phyloP scores from a whole-genome alignment of 92 coral and sea anemone genomes.

The Umimayanthus chanpuru region DNA sequence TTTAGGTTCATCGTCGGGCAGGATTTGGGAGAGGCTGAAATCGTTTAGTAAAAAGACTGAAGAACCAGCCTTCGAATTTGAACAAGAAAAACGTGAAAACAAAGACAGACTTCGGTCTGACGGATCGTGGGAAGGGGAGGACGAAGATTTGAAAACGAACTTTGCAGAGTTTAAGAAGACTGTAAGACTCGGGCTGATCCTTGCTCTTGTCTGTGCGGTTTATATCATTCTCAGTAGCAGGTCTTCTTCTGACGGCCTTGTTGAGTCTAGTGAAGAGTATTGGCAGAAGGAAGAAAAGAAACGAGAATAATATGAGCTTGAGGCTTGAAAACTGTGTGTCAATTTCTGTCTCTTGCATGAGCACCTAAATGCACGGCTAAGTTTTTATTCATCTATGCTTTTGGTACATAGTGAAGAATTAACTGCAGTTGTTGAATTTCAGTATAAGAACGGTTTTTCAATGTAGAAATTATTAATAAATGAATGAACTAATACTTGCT shows the following conservation, averaged over 20 bases:
- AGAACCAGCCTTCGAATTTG: conserved; percentile 40
- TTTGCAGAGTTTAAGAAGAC: conserved; percentile 72
- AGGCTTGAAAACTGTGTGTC: neutral
- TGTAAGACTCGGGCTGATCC: conserved; percentile 51
- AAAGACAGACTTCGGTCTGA: conserved; percentile 69
- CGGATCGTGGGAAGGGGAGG: conserved; percentile 82
- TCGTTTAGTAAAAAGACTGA: conserved; percentile 30
- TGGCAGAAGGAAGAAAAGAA: conserved; percentile 27
- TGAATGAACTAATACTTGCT: no score
- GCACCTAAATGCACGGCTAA: neutral
- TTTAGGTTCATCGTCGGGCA: conserved; percentile 33
- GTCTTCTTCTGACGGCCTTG: conserved; percentile 6
- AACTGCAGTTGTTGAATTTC: no score
- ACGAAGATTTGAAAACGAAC: conserved; percentile 68
- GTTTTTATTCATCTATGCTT: no score
- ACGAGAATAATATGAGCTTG: neutral
- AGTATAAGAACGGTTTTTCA: no score
- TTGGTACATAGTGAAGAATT: no score
- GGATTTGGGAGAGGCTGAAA: conserved; percentile 40
- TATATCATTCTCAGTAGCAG: conserved; percentile 58
- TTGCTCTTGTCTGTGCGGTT: conserved; percentile 57
- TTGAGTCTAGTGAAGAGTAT: conserved; percentile 4
- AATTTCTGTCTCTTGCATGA: no score
- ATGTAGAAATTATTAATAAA: no score
- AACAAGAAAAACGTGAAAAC: conserved; percentile 63